phyloP scores from a whole-genome alignment of 2,888 invertebrate species.

The Hedychridium roseum region DNA sequence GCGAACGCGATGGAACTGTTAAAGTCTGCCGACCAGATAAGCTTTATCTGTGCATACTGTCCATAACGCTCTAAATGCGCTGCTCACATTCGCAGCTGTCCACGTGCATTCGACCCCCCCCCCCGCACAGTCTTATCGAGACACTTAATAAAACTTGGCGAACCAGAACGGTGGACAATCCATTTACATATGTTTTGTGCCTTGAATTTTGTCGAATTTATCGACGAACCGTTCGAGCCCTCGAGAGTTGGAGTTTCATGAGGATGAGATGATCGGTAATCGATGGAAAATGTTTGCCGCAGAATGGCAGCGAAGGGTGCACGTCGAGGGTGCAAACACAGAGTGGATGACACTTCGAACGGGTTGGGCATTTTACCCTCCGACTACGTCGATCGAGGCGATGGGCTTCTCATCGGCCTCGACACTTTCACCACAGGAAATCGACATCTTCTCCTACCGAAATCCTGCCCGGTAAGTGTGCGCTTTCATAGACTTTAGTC shows the following conservation, averaged over 20 bases:
- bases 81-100: neutral
- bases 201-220: conserved; percentile 7
- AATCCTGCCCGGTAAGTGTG: conserved; percentile 51
- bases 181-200: neutral
- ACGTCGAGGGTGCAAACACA: conserved; percentile 55
- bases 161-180: neutral
- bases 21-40: conserved; percentile 2
- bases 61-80: conserved; percentile 3
- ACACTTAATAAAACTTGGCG: neutral
- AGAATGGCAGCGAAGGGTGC: conserved; percentile 52
- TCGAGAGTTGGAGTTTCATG: no score
- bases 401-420: conserved; percentile 55
- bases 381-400: conserved; percentile 58
- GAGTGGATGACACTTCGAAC: conserved; percentile 46
- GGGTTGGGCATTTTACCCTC: conserved; percentile 54
- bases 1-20: conserved; percentile 11
- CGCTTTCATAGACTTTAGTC: no score
- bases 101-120: neutral
- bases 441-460: conserved; percentile 52
- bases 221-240: no score
- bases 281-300: conserved; percentile 15
- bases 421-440: conserved; percentile 52
- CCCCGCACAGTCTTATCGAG: neutral
- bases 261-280: no score
- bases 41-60: conserved; percentile 1